Evolutionary conservation across 2,113 vertebrate genomes (phyloP).

Genomic region (Tragelaphus buxtoni): DNA sequence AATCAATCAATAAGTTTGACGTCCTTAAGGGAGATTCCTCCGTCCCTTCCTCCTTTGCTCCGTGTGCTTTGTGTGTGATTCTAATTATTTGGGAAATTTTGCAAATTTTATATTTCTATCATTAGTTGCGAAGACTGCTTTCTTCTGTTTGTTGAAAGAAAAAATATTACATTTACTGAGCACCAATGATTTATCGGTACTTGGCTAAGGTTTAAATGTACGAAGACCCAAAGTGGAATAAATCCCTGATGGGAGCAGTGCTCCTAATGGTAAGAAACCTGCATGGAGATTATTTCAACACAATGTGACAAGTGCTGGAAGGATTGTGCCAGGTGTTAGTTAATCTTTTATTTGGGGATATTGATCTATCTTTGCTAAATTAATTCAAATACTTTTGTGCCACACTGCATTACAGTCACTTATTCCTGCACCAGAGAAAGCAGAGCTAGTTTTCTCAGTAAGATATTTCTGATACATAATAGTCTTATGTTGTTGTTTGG

Average conservation of each 20-base stretch:
- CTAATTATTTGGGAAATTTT: not conserved
- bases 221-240: not conserved
- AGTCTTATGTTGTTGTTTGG: not conserved
- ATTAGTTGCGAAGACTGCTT: not conserved
- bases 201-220: not conserved
- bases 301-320: not conserved
- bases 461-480: not conserved
- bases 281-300: not conserved
- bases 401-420: not conserved
- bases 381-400: not conserved
- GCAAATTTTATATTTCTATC: not conserved
- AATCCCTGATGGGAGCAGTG: not conserved
- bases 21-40: not conserved
- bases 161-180: not conserved
- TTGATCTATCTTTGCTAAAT: not conserved
- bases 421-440: not conserved
- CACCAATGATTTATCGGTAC: not conserved
- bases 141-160: not conserved
- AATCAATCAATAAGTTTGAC: not conserved
- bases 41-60: not conserved
- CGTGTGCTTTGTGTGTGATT: not conserved
- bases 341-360: not conserved
- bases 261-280: not conserved
- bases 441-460: not conserved
- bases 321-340: not conserved